Conservation (phyloP, 2,113 vertebrate genomes). For the Festucalex cinctus region DNA sequence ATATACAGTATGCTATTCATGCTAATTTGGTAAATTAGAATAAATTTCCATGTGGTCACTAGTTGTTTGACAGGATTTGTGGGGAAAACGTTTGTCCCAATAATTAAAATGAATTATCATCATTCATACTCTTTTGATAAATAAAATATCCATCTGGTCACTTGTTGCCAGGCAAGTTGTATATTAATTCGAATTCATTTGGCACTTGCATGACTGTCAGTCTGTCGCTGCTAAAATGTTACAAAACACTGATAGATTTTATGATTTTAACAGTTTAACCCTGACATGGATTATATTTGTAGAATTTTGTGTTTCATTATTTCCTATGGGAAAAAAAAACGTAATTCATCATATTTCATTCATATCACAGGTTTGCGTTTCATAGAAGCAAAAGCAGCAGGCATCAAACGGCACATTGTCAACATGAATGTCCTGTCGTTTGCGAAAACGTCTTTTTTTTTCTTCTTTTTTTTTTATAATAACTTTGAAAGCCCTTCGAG, state of each 20-base stretch:
- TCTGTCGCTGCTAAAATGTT: neutral
- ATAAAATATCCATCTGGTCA: no score
- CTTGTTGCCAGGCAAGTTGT: no score
- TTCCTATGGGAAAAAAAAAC: neutral
- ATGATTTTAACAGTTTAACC: no score
- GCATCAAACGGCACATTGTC: neutral
- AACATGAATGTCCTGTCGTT: neutral
- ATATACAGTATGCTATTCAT: no score
- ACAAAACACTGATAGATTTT: neutral
- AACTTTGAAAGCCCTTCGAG: slow-evolving; percentile 14
- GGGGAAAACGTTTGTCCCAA: no score
- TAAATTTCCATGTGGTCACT: no score
- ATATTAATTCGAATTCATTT: neutral
- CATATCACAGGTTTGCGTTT: slow-evolving; percentile 2
- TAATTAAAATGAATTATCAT: no score
- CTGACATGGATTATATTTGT: neutral
- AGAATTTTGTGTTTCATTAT: neutral
- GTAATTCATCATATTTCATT: neutral
- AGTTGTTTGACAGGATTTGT: no score
- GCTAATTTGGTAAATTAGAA: no score
- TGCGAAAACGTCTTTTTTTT: neutral
- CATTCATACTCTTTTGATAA: no score
- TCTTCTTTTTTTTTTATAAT: no score
- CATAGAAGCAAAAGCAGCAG: neutral
- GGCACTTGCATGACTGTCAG: neutral